A percentile compares a stretch with the other conserved stretches of the same genome.
These are phyloP conservation scores for Sinella curviseta DNA, from an alignment of 1,140 invertebrate species.

Conservation along the genomic window DNA sequence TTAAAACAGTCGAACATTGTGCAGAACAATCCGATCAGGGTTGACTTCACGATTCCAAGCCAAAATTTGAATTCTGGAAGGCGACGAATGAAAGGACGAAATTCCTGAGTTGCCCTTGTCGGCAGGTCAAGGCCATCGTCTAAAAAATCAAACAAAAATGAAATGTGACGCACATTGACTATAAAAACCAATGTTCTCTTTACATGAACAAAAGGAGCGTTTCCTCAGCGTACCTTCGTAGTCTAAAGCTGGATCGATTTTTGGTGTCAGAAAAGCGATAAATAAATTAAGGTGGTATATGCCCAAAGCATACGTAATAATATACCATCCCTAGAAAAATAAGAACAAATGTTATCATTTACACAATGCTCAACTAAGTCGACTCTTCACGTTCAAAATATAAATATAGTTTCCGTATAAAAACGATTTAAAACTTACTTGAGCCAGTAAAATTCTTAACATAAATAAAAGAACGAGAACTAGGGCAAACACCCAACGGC, in stretches of 20 bases:
- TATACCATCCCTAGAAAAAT: conserved; percentile 96
- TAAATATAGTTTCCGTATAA: too few species aligned
- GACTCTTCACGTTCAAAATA: too few species aligned
- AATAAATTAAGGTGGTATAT: conserved; percentile 99
- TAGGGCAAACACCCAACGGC: conserved; percentile 59
- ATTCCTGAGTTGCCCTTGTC: conserved; percentile 93
- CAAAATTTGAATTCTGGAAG: conserved; percentile 99
- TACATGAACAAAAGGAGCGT: not conserved
- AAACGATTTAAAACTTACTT: too few species aligned
- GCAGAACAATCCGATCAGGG: conserved; percentile 84
- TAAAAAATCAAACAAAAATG: conserved; percentile 57
- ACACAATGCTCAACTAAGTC: too few species aligned
- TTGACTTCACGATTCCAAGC: conserved; percentile 95
- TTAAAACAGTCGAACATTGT: conserved; percentile 98
- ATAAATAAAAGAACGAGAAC: conserved; percentile 57
- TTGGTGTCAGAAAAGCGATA: conserved; percentile 98
- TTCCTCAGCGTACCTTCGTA: conserved; percentile 72
- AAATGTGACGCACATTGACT: not conserved
- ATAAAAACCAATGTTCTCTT: not conserved
- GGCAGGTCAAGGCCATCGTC: conserved; percentile 89
- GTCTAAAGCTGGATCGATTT: conserved; percentile 94
- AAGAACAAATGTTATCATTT: conserved; percentile 47
- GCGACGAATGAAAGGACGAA: conserved; percentile 95
- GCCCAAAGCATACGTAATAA: conserved; percentile 95
- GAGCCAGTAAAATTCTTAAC: conserved; percentile 55